phyloP scores from a whole-genome alignment of 53 echinoderm and acorn worm species.

The Actinopyga echinites region DNA sequence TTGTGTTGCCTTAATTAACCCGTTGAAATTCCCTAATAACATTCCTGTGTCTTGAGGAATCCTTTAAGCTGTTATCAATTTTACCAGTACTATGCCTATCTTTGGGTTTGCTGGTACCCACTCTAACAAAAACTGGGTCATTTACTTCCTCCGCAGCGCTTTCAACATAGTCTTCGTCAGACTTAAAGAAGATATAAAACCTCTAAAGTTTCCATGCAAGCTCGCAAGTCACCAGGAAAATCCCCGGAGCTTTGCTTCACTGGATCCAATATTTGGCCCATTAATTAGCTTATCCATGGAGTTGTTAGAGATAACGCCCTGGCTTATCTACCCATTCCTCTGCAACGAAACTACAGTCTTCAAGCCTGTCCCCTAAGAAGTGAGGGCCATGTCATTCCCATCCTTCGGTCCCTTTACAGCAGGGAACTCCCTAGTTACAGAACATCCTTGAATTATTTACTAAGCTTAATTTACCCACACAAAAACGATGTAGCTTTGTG shows the following conservation, averaged over 20 bases:
- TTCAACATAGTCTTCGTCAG: constrained; percentile 21
- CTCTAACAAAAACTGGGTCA: constrained; percentile 36
- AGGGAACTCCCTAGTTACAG: no score
- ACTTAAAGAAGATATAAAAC: constrained; percentile 12
- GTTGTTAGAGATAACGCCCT: no score
- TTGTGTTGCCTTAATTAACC: no score
- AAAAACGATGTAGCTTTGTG: constrained; percentile 19
- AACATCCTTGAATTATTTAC: constrained; percentile 44
- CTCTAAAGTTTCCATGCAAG: constrained; percentile 43
- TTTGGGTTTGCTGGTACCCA: neutral
- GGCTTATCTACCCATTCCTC: no score
- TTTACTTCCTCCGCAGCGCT: constrained; percentile 44
- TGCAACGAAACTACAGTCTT: no score
- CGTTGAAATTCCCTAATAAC: neutral
- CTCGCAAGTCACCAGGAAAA: constrained; percentile 54
- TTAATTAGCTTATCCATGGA: no score
- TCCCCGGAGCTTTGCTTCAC: constrained; percentile 30
- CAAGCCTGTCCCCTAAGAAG: no score
- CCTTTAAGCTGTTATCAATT: neutral
- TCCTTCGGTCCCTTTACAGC: constrained; percentile 21
- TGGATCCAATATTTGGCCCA: no score
- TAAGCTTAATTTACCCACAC: constrained; percentile 43
- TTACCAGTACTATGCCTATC: neutral
- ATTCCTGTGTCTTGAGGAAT: neutral
- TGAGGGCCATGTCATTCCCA: constrained; percentile 25